Evolutionary conservation across 2,797 vertebrate species (phyloP), one percentile per base, ranked within the genome.

Genomic region (Sebastolobus alascanus): DNA sequence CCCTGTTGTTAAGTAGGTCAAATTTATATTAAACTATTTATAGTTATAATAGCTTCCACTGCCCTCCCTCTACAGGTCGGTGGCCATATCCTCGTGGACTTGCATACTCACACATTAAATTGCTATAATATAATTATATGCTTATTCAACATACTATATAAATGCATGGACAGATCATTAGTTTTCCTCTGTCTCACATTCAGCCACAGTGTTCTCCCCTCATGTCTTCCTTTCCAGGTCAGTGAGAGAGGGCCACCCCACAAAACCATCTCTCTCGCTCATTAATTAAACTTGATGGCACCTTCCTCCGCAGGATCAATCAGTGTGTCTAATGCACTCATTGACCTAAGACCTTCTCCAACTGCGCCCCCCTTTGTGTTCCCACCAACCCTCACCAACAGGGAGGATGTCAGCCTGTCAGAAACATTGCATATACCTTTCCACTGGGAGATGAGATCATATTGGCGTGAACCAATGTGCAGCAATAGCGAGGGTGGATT

Each of bases 251-350:
- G 37, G 80, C 77, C 67, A 75, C 81, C 55, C 38, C 68, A 68
- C 86, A 83, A 78, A 80, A 71, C 40, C 31, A 12, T 74, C 75
- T 74, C 75, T 73, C 75, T 79, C 65, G 14, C 84, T 88, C 86
- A 91, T 94, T 95, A 93, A 93, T 89, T 90, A 90, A 84, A 75
- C 80, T 82, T 67, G 84, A 89, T 88, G 72, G 73, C 87, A 89
- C 89, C 86, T 93, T 90, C 85, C 83, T 90, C 79, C 64, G 75
- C 82, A 80, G 87, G 91, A 93, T 94, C 93, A 95, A 91, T 93
- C 88, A 85, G 73, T 90, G 87, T 87, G 84, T 93, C 90, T 94
- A 90, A 92, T 93, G 89, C 85, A 86, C 82, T 92, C 89, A 90
- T 90, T 95, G 93, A 95, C 92, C 93, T 88, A 64, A 79, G 86